Percentiles rank a stretch among this genome's conserved stretches.
phyloP scores from a whole-genome alignment of 2,888 invertebrate genomes.

The Laothoe populi region DNA sequence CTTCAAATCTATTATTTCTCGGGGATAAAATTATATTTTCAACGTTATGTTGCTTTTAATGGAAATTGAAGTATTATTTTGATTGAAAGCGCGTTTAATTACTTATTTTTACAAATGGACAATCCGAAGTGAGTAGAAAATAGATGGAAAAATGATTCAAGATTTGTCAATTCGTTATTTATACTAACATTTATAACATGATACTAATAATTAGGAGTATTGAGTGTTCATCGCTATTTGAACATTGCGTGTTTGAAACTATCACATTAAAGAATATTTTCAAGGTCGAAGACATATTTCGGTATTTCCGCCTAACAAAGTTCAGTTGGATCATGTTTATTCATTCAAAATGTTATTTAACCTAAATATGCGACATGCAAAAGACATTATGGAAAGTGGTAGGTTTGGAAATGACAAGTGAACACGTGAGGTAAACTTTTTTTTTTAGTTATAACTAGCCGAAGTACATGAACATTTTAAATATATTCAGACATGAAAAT shows the following conservation, averaged over 20 bases:
- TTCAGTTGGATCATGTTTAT: conserved; percentile 31
- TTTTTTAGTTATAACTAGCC: not conserved
- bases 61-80: not conserved
- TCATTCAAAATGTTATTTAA: conserved; percentile 32
- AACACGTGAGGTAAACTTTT: conserved; percentile 47
- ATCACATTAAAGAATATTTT: conserved; percentile 17
- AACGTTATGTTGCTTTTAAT: not conserved
- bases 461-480: too few species aligned
- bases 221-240: not conserved
- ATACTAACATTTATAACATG: too few species aligned
- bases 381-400: conserved; percentile 37
- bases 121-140: too few species aligned
- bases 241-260: conserved; percentile 20
- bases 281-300: conserved; percentile 10
- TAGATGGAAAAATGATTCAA: too few species aligned
- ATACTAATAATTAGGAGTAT: not conserved
- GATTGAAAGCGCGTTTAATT: too few species aligned
- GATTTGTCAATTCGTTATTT: too few species aligned
- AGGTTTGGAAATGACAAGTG: conserved; percentile 45
- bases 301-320: conserved; percentile 18
- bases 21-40: too few species aligned
- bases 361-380: conserved; percentile 46
- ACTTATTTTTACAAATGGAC: too few species aligned
- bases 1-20: not conserved
- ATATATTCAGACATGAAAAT: too few species aligned